A percentile compares a stretch with the other conserved stretches of the same genome.
Conservation (phyloP, 1,140 invertebrate species). For the Zelostemma sp. region DNA sequence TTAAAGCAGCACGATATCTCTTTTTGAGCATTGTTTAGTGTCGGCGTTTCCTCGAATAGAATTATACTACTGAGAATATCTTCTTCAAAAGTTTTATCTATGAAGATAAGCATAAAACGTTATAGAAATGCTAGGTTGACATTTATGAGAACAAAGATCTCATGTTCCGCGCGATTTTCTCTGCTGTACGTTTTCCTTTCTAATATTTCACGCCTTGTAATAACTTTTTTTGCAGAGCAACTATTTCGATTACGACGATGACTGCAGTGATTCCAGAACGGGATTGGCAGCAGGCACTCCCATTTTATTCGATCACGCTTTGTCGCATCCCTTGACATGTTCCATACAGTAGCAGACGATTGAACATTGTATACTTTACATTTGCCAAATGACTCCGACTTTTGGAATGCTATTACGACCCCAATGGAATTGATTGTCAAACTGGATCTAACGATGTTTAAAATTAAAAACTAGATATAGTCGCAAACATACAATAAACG, state of each 20-base stretch:
- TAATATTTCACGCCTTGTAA: slow-evolving; percentile 1
- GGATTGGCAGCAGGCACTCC: slow-evolving; percentile 71
- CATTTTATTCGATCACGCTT: slow-evolving; percentile 68
- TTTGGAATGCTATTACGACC: slow-evolving; percentile 6
- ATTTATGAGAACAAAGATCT: too few species aligned
- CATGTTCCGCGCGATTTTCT: too few species aligned
- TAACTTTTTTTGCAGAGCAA: slow-evolving; percentile 63
- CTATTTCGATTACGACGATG: slow-evolving; percentile 71
- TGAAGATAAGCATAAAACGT: too few species aligned
- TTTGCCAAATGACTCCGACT: not conserved
- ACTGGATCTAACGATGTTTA: too few species aligned
- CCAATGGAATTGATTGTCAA: not conserved
- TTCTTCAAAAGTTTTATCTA: too few species aligned
- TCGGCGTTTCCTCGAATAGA: too few species aligned
- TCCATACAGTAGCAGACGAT: slow-evolving; percentile 66
- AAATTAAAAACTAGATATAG: not conserved
- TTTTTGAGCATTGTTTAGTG: too few species aligned
- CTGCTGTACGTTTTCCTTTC: too few species aligned
- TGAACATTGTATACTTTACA: slow-evolving; percentile 11
- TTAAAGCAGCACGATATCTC: too few species aligned
- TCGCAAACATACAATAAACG: not conserved
- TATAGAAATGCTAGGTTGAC: too few species aligned
- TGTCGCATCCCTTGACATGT: slow-evolving; percentile 69
- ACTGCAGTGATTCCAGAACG: slow-evolving; percentile 65
- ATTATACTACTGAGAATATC: too few species aligned